Conservation (phyloP, 2,797 vertebrate species). For the Pseudopleuronectes americanus region DNA sequence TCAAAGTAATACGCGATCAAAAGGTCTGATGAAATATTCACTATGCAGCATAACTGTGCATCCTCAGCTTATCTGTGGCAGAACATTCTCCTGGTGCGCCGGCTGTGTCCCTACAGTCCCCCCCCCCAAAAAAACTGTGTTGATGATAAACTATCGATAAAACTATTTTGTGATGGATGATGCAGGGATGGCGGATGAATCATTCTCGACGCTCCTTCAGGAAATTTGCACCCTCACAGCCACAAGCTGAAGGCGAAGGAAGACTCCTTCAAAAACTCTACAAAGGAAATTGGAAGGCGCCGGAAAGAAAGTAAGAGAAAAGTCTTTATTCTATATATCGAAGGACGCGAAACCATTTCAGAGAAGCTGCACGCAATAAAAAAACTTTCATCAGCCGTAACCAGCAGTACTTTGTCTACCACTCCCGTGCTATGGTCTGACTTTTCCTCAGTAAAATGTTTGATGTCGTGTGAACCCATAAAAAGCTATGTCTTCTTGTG, state of each 20-base stretch:
- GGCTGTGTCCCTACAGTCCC: neutral
- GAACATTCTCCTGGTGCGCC: neutral
- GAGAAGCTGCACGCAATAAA: neutral
- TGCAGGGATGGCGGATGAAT: slow-evolving; percentile 34
- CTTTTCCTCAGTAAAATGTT: neutral
- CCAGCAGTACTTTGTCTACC: neutral
- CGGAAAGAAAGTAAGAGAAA: slow-evolving; percentile 28
- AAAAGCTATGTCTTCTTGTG: neutral
- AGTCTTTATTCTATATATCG: slow-evolving; percentile 21
- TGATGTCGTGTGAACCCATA: neutral
- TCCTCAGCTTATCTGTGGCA: slow-evolving; percentile 6
- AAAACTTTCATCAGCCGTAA: slow-evolving; percentile 2
- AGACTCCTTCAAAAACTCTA: slow-evolving; percentile 20
- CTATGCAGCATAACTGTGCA: neutral
- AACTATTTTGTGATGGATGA: slow-evolving; percentile 50
- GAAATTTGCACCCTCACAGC: slow-evolving; percentile 43
- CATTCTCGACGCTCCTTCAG: slow-evolving; percentile 35
- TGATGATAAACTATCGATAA: slow-evolving; percentile 50
- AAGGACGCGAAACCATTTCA: slow-evolving; percentile 12
- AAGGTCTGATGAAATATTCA: neutral
- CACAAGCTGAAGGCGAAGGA: slow-evolving; percentile 16
- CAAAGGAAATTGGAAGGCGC: slow-evolving; percentile 42
- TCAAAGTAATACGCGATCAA: neutral
- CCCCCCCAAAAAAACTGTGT: slow-evolving; percentile 7
- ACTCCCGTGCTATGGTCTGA: neutral